Evolutionary conservation across 1,140 invertebrate genomes (phyloP), one percentile per base, ranked within the genome.

Genomic region (Phthorimaea operculella): DNA sequence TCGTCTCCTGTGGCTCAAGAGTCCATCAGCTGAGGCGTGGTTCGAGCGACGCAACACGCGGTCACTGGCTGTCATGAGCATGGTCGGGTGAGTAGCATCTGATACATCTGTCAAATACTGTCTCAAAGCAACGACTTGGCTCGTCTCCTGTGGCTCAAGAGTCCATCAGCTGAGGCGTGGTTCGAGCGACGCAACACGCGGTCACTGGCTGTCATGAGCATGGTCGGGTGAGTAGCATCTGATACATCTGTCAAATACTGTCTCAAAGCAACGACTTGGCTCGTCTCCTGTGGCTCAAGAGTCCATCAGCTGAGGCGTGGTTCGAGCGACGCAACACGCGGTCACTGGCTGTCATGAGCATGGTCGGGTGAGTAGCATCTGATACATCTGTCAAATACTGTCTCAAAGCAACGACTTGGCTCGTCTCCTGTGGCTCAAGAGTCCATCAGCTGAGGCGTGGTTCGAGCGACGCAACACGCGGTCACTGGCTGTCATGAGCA

Each of bases 61-160:
- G 33, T 98, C 96, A 0, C 83, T 99, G 33, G 97, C 97, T 36
- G 96, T 98, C 1, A 99, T 99, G 98, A 98, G 96, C 0, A 99
- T 99, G 96, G 97, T 99, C 16, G 18, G 56, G 14, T 6, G 5
- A 15, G 96, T 98, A 86, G 93, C 96, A n/a, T n/a, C n/a, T n/a
- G n/a, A n/a, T n/a, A n/a, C n/a, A n/a, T n/a, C n/a, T n/a, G n/a
- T n/a, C n/a, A n/a, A n/a, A n/a, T n/a, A n/a, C 77, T 99, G 10
- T 92, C 94, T 54, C 91, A 95, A 61, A 98, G 96, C 0, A 96
- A 99, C 84, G 97, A 99, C 87, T 85, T 99, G 54, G 93, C 95
- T 0, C 90, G 94, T 57, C 87, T 98, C 18, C 80, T 99, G 0
- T 99, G 97, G 97, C 87, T 98, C 0, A 98, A 98, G 79, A 97